Evolutionary conservation across 2,888 invertebrate species (phyloP).

Genomic region (Melolontha melolontha): DNA sequence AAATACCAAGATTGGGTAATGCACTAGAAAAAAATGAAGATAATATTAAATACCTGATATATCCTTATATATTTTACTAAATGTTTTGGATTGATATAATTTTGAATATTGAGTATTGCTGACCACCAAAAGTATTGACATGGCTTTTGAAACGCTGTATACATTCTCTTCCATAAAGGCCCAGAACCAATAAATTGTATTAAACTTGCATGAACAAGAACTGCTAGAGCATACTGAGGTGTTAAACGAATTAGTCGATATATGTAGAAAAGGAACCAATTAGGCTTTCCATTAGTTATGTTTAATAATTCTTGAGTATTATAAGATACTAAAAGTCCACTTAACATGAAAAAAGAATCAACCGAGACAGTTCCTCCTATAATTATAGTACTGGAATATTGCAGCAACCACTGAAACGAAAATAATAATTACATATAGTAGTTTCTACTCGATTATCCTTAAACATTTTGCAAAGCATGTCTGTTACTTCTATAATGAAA

Average conservation of each 20-base stretch:
- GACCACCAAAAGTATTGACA: slow-evolving; percentile 65
- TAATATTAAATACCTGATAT: neutral
- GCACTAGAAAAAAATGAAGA: slow-evolving; percentile 56
- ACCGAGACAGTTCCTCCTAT: slow-evolving; percentile 64
- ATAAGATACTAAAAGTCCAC: slow-evolving; percentile 64
- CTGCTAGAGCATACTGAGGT: slow-evolving; percentile 65
- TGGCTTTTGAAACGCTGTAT: slow-evolving; percentile 49
- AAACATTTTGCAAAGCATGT: no score
- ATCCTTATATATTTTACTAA: slow-evolving; percentile 50
- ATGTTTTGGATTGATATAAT: slow-evolving; percentile 58
- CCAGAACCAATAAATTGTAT: slow-evolving; percentile 66
- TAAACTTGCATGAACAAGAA: slow-evolving; percentile 64
- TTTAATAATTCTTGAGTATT: slow-evolving; percentile 60
- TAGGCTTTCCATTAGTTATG: slow-evolving; percentile 56
- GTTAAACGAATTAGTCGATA: slow-evolving; percentile 67
- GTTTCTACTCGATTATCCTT: no score
- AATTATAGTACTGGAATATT: slow-evolving; percentile 62
- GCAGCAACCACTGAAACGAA: slow-evolving; percentile 60
- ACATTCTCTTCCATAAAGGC: slow-evolving; percentile 64
- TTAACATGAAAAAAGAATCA: slow-evolving; percentile 66
- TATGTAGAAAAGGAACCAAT: slow-evolving; percentile 62
- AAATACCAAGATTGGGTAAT: slow-evolving; percentile 67
- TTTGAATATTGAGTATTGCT: slow-evolving; percentile 63
- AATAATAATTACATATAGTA: slow-evolving; percentile 6
- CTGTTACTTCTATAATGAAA: no score